Percentiles rank a stretch among this genome's conserved stretches.
Conservation (phyloP, 2,113 vertebrate genomes). For the Patagioenas fasciata region DNA sequence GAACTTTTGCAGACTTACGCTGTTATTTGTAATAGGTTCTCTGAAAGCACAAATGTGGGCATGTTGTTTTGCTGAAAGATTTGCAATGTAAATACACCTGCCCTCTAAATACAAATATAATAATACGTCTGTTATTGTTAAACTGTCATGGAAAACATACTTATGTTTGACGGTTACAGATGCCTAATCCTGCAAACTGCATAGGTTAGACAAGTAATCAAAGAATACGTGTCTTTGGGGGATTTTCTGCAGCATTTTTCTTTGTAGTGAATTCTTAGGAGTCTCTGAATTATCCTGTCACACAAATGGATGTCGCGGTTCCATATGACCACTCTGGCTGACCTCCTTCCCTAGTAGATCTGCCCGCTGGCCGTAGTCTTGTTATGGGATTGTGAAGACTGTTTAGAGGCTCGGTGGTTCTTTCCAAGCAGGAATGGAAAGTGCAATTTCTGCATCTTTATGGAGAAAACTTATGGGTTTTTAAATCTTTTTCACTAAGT, state of each 20-base stretch:
- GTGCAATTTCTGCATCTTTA: background rate
- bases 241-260: background rate
- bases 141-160: background rate
- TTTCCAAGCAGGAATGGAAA: conserved; percentile 17
- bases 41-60: background rate
- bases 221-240: background rate
- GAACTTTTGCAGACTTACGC: background rate
- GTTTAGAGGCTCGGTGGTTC: background rate
- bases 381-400: background rate
- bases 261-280: background rate
- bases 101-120: background rate
- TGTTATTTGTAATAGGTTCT: background rate
- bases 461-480: background rate
- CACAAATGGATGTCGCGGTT: background rate
- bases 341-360: background rate
- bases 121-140: background rate
- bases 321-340: background rate
- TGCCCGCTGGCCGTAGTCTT: background rate
- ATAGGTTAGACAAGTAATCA: background rate
- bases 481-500: background rate
- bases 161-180: background rate
- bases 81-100: conserved; percentile 17
- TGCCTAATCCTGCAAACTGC: background rate
- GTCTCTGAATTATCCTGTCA: background rate
- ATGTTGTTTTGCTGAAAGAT: background rate